Conservation (phyloP, 2,888 invertebrate genomes). For the Acleris laterana region DNA sequence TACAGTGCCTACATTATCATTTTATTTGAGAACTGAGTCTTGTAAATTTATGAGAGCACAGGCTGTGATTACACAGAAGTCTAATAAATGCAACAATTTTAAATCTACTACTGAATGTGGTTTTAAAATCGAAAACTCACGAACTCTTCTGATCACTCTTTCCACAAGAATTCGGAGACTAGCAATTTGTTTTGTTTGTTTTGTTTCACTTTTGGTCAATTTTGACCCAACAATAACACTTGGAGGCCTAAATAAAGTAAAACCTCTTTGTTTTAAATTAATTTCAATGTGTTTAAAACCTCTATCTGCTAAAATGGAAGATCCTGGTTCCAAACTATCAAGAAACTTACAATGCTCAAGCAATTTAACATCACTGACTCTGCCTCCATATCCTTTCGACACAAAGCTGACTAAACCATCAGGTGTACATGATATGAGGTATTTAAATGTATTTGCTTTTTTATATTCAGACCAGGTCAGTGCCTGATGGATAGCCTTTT, state of each 20-base stretch:
- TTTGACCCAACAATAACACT: slow-evolving; percentile 5
- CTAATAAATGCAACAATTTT: too few species aligned
- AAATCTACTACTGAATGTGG: slow-evolving; percentile 2
- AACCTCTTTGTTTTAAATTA: neutral
- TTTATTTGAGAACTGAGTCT: neutral
- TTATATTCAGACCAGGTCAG: slow-evolving; percentile 50
- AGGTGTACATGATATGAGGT: slow-evolving; percentile 25
- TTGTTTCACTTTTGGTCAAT: neutral
- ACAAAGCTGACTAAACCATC: slow-evolving; percentile 17
- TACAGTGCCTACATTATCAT: too few species aligned
- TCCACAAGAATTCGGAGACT: neutral
- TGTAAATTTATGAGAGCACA: too few species aligned
- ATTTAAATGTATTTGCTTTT: slow-evolving; percentile 30
- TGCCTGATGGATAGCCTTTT: slow-evolving; percentile 42
- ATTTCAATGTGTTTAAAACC: slow-evolving; percentile 15
- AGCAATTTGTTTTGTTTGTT: neutral
- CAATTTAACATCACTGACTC: slow-evolving; percentile 13
- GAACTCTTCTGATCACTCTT: neutral
- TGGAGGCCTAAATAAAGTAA: slow-evolving; percentile 13
- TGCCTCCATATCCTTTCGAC: slow-evolving; percentile 10
- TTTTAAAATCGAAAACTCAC: slow-evolving; percentile 1
- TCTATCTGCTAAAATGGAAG: slow-evolving; percentile 18
- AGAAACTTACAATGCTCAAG: slow-evolving; percentile 19
- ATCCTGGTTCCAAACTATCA: slow-evolving; percentile 14
- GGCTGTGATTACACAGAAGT: too few species aligned